These are phyloP conservation scores for Acanthurus leucopareius DNA, from an alignment of 2,797 vertebrate species.

Conservation along the genomic window DNA sequence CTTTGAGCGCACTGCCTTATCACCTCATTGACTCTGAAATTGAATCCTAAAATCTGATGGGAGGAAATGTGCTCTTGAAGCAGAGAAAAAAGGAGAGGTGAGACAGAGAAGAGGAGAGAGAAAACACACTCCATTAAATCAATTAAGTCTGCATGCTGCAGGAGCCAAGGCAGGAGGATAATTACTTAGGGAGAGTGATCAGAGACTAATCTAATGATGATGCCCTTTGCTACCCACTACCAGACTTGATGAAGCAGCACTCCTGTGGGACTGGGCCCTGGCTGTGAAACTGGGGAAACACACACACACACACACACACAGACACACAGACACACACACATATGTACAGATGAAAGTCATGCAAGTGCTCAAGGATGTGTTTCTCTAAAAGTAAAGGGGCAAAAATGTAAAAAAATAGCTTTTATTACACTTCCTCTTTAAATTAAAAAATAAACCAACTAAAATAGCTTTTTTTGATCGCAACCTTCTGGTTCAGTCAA, in stretches of 20 bases:
- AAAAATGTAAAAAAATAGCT: too few relatives aligned
- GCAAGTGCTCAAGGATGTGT: neutral
- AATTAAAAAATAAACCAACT: too few relatives aligned
- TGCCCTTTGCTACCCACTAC: constrained; percentile 77
- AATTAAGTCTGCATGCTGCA: constrained; percentile 74
- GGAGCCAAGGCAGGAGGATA: constrained; percentile 75
- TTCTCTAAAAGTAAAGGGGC: neutral
- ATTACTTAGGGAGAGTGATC: constrained; percentile 80
- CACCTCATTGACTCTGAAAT: constrained; percentile 49
- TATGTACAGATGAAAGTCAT: constrained; percentile 10
- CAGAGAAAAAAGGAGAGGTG: constrained; percentile 6
- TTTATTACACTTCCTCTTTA: too few relatives aligned
- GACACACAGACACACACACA: constrained; percentile 2
- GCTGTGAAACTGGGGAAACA: constrained; percentile 58
- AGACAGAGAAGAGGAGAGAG: constrained; percentile 47
- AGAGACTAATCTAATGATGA: constrained; percentile 80
- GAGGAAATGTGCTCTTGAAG: constrained; percentile 51
- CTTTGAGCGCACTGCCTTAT: constrained; percentile 17
- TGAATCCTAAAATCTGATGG: constrained; percentile 54
- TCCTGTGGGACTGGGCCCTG: constrained; percentile 64
- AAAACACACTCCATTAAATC: constrained; percentile 78
- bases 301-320: constrained; percentile 11
- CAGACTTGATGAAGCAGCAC: constrained; percentile 77
- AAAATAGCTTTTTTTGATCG: too few relatives aligned
- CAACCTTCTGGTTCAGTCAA: too few relatives aligned